A percentile compares a stretch with the other conserved stretches of the same genome.
phyloP scores from a whole-genome alignment of 2,113 vertebrate species.

The Barnardius zonarius region DNA sequence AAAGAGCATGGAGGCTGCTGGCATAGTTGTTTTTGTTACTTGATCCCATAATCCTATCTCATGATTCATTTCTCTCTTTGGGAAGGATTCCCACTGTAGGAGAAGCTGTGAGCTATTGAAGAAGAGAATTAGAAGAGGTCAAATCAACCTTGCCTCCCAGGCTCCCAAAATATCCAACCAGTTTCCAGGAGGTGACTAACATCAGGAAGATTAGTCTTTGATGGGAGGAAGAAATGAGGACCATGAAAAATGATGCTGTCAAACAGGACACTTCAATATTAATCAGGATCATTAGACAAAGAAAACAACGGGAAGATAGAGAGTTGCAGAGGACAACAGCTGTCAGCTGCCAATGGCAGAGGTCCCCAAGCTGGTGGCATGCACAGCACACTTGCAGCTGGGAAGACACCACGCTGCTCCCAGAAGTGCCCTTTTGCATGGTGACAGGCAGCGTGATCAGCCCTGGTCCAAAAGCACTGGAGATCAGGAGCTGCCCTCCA shows the following conservation, averaged over 20 bases:
- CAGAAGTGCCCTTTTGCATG: rapidly evolving
- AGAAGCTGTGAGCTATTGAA: not conserved
- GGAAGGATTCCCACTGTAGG: not conserved
- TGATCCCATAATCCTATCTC: not conserved
- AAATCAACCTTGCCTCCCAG: not conserved
- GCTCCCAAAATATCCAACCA: not conserved
- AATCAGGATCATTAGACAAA: not conserved
- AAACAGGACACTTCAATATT: not conserved
- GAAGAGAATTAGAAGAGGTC: not conserved
- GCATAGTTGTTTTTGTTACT: not conserved
- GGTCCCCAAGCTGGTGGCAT: not conserved
- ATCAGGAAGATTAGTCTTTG: not conserved
- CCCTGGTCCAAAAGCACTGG: not conserved
- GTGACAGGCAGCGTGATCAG: not conserved
- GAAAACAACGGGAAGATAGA: not conserved
- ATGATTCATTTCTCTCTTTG: not conserved
- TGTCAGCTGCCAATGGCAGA: not conserved
- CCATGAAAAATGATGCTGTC: not conserved
- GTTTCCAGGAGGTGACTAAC: not conserved
- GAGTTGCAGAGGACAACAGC: not conserved
- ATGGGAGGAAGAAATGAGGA: not conserved
- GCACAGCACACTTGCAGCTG: too few species aligned
- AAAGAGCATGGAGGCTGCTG: not conserved
- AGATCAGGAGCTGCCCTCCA: not conserved
- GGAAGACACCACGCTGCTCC: not conserved